These are phyloP conservation scores for Glareola pratincola DNA, from an alignment of 2,113 vertebrate species.

Conservation along the genomic window DNA sequence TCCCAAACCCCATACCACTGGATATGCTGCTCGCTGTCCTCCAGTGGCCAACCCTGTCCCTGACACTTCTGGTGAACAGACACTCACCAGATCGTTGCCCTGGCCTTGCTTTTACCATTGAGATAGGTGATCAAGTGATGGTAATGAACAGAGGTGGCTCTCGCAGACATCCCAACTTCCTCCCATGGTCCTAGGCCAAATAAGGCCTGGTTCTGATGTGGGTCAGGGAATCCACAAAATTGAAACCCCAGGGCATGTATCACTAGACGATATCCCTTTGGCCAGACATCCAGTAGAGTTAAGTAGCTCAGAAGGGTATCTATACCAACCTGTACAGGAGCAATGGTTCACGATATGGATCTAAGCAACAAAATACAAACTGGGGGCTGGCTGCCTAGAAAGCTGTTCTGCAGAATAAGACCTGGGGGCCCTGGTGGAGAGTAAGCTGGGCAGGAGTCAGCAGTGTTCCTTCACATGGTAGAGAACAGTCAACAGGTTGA, in stretches of 20 bases:
- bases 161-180: not conserved
- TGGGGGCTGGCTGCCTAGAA: not conserved
- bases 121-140: not conserved
- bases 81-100: not conserved
- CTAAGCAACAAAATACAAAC: not conserved
- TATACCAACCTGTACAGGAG: not conserved
- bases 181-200: not conserved
- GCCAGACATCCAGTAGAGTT: not conserved
- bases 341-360: not conserved
- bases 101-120: not conserved
- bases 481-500: not conserved
- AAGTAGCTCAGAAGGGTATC: not conserved
- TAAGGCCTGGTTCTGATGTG: not conserved
- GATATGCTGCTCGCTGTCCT: not conserved
- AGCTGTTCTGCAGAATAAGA: not conserved
- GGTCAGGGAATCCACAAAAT: not conserved
- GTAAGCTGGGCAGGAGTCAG: not conserved
- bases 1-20: not conserved
- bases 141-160: not conserved
- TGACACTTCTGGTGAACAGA: not conserved
- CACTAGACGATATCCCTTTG: not conserved
- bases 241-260: not conserved
- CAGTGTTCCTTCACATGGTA: not conserved
- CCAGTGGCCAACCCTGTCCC: not conserved
- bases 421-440: not conserved